Conservation (phyloP, 2,888 invertebrate genomes). For the Dasypogon diadema region DNA sequence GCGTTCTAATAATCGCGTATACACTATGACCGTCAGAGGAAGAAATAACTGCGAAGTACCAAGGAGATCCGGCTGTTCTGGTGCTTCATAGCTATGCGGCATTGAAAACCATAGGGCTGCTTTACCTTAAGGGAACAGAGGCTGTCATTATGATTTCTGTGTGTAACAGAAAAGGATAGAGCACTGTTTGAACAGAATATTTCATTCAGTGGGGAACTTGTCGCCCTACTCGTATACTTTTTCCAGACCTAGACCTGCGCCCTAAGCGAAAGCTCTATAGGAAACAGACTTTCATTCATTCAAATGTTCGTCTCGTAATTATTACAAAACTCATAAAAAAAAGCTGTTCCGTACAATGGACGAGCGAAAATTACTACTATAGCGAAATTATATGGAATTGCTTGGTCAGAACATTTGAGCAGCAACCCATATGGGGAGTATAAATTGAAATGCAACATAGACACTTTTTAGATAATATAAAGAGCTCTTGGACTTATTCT, state of each 20-base stretch:
- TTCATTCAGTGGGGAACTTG: neutral
- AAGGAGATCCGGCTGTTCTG: neutral
- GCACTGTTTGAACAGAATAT: neutral
- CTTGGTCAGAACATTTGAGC: neutral
- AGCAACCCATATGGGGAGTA: neutral
- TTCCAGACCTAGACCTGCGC: neutral
- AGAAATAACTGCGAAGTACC: conserved; percentile 3
- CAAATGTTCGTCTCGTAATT: neutral
- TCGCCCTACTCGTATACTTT: neutral
- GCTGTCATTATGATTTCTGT: neutral
- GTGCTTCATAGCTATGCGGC: neutral
- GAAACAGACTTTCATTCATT: neutral
- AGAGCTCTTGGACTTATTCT: neutral
- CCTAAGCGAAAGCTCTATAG: neutral
- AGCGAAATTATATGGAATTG: neutral
- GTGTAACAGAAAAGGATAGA: neutral
- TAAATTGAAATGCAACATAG: neutral
- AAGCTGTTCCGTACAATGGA: neutral
- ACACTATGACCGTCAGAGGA: neutral
- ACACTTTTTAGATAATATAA: neutral
- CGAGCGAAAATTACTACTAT: neutral
- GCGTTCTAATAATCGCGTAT: neutral
- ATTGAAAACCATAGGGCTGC: neutral
- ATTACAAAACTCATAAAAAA: neutral
- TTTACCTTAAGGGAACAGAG: neutral